Conservation (phyloP, 2,888 invertebrate genomes). For the Prosapia bicincta region DNA sequence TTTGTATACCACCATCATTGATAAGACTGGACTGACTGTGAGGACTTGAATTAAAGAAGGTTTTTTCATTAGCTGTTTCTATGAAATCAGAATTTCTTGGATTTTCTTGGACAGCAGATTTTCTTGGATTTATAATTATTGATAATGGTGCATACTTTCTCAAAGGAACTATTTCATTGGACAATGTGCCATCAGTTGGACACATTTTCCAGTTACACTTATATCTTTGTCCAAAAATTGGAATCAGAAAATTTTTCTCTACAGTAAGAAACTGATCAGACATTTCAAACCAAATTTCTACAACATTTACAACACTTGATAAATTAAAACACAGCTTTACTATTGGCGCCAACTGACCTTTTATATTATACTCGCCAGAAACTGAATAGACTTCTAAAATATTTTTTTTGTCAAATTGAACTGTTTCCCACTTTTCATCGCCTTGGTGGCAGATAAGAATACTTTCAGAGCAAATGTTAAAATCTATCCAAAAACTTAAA, state of each 20-base stretch:
- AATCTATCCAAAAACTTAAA: not conserved
- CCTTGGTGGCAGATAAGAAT: not conserved
- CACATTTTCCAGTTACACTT: not conserved
- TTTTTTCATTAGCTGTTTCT: not conserved
- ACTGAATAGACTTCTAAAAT: not conserved
- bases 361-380: not conserved
- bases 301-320: not conserved
- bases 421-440: not conserved
- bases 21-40: not conserved
- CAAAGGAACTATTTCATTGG: not conserved
- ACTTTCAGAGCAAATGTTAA: not conserved
- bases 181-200: not conserved
- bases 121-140: not conserved
- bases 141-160: not conserved
- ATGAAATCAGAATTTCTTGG: not conserved
- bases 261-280: not conserved
- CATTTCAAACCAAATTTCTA: not conserved
- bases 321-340: not conserved
- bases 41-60: not conserved
- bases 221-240: not conserved
- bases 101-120: not conserved
- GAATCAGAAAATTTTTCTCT: not conserved
- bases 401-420: not conserved
- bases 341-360: not conserved
- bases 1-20: not conserved